Base-by-base conservation (phyloP, 2,888 invertebrate genomes). In the Acronicta psi region DNA sequence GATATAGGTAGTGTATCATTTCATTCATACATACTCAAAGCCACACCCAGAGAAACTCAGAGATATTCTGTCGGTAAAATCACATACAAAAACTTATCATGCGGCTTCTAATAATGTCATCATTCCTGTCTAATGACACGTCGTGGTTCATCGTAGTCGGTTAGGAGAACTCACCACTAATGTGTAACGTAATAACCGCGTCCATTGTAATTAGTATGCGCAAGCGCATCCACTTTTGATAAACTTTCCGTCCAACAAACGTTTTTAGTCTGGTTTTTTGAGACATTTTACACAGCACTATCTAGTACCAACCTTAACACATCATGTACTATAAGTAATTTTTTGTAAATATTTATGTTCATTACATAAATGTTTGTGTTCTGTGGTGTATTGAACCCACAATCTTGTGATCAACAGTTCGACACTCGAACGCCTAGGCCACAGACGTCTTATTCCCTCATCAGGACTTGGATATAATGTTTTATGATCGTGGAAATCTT, bases 11-110 rank as follows among this genome's bases (percentile, higher is more conserved):
- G 17, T 38, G 29, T 31, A 42, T 52, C 41, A 60, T 59, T 59
- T 53, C 10, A 61, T 59, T 53, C 10, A 52, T 58, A 60, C 43
- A 59, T 54, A 42, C 20, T 23, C 17, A 58, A 20, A 44, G 38
- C 59, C 78, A 63, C 78, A 46, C 76, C 73, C 49, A 75, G 67
- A 77, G 78, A 75, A 75, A 75, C 63, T 59, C 7, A n/a, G 60
- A 64, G 53, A 65, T 58, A 60, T 57, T n/a, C 53, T 58, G n/a
- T 13, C 1, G 40, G 50, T 54, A 70, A 74, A 64, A 69, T 66
- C 40, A 0, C 20, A 45, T 31, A 62, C 17, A 73, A 73, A 73
- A 75, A 73, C 46, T 57, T 68, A 75, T 65, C 64, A 45, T 51
- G 58, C 36, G 18, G 13, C 29, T 57, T 49, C 53, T 69, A 70